Percentiles rank a stretch among this genome's conserved stretches.
Evolutionary conservation across 2,888 invertebrate species (phyloP).

Genomic region (Geotrupes spiniger): DNA sequence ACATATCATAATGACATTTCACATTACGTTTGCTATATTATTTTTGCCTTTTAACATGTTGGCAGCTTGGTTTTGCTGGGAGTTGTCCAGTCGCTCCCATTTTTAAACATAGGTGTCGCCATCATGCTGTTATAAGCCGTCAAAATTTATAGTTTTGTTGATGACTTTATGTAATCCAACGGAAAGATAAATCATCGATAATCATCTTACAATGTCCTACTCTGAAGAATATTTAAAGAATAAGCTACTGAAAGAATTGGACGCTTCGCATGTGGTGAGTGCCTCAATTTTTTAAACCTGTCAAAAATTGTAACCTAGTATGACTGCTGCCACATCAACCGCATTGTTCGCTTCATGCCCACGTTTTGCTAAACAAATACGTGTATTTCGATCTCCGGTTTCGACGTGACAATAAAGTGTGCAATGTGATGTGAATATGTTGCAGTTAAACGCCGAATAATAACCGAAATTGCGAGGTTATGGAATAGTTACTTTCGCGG

Average conservation of each 20-base stretch:
- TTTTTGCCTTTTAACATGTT: too few species aligned
- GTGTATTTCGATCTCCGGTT: conserved; percentile 8
- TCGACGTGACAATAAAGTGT: not conserved
- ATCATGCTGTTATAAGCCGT: too few species aligned
- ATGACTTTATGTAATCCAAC: too few species aligned
- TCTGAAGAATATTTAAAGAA: conserved; percentile 63
- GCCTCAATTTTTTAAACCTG: conserved; percentile 24
- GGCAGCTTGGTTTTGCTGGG: too few species aligned
- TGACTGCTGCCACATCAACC: conserved; percentile 16
- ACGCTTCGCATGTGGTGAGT: conserved; percentile 71
- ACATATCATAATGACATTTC: too few species aligned
- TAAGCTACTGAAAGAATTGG: conserved; percentile 65
- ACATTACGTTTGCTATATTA: too few species aligned
- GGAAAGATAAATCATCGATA: too few species aligned
- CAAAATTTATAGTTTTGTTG: too few species aligned
- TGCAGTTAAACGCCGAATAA: not conserved
- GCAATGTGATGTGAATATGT: not conserved
- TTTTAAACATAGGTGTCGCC: too few species aligned
- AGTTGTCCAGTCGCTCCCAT: too few species aligned
- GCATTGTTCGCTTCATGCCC: conserved; percentile 9
- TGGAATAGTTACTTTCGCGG: not conserved
- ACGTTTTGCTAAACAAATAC: conserved; percentile 9
- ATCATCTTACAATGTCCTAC: conserved; percentile 61
- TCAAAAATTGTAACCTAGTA: conserved; percentile 4
- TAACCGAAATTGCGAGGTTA: not conserved